Percentiles rank a stretch among this genome's conserved stretches.
Evolutionary conservation across 1,140 invertebrate genomes (phyloP).

Genomic region (Monochamus saltuarius): DNA sequence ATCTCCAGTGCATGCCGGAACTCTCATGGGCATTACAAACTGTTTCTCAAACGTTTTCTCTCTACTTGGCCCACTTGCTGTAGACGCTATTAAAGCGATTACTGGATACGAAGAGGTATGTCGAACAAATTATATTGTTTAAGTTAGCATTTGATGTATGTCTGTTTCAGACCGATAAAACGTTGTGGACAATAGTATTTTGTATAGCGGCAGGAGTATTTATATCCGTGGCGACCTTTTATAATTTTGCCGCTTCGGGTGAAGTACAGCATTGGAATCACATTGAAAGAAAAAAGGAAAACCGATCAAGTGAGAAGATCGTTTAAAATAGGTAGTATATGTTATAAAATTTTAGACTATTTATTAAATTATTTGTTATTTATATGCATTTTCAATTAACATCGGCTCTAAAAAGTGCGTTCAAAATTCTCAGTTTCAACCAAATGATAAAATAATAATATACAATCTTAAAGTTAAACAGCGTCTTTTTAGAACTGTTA

Average conservation of each 20-base stretch:
- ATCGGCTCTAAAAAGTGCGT: too few species aligned
- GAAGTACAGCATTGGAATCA: constrained; percentile 54
- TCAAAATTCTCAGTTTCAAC: too few species aligned
- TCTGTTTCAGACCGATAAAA: constrained; percentile 51
- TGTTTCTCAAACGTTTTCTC: constrained; percentile 11
- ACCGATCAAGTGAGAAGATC: not conserved
- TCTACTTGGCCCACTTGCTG: constrained; percentile 6
- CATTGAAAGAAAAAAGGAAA: not conserved
- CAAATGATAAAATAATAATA: too few species aligned
- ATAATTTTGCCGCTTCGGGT: constrained; percentile 53
- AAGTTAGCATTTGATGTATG: not conserved
- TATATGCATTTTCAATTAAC: too few species aligned
- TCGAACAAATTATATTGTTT: not conserved
- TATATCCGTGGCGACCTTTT: constrained; percentile 55
- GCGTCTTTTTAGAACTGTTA: too few species aligned
- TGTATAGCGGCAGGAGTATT: constrained; percentile 57
- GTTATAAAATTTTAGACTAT: not conserved
- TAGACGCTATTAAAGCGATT: constrained; percentile 3
- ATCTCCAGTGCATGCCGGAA: constrained; percentile 18
- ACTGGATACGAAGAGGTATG: constrained; percentile 15
- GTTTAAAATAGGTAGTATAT: not conserved
- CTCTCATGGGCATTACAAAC: constrained; percentile 19
- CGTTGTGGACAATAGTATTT: constrained; percentile 62
- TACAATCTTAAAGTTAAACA: too few species aligned
- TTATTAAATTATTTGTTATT: too few species aligned